A percentile compares a stretch with the other conserved stretches of the same genome.
phyloP scores from a whole-genome alignment of 2,888 invertebrate species.

The Osmoderma eremita region DNA sequence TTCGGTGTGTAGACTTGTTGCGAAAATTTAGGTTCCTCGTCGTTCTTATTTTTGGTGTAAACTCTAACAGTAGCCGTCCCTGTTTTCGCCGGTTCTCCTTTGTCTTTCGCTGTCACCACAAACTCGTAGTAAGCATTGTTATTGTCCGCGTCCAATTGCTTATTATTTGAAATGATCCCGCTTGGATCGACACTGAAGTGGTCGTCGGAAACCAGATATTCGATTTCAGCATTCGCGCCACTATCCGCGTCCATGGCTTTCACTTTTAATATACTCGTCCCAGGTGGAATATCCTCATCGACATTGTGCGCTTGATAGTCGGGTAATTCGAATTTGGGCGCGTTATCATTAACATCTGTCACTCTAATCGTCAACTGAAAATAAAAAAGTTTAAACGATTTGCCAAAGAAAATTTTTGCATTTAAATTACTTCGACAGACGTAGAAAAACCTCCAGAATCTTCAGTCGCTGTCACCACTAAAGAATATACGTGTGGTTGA shows the following conservation, averaged over 20 bases:
- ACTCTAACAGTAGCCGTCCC: constrained; percentile 94
- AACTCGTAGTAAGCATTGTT: constrained; percentile 97
- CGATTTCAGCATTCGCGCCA: constrained; percentile 94
- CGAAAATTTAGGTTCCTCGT: constrained; percentile 96
- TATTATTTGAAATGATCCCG: constrained; percentile 92
- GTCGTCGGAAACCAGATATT: constrained; percentile 90
- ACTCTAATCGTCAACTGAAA: constrained; percentile 90
- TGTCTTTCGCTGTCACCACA: constrained; percentile 92
- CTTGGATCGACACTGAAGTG: constrained; percentile 94
- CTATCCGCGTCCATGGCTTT: constrained; percentile 96
- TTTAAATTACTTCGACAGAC: constrained; percentile 82
- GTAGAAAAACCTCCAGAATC: constrained; percentile 98
- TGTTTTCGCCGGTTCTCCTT: constrained; percentile 91
- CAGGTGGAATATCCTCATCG: constrained; percentile 92
- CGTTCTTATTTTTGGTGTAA: constrained; percentile 98
- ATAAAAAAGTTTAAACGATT: background rate
- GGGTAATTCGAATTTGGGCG: constrained; percentile 94
- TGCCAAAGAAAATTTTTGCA: background rate
- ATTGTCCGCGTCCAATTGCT: constrained; percentile 94
- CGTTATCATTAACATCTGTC: constrained; percentile 97
- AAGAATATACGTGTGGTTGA: constrained; percentile 92
- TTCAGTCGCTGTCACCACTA: constrained; percentile 94
- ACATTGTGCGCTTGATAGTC: constrained; percentile 97
- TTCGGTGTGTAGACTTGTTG: constrained; percentile 97
- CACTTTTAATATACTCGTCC: constrained; percentile 92